A percentile compares a stretch with the other conserved stretches of the same genome.
These are phyloP conservation scores for Hylyphantes graminicola DNA, from an alignment of 1,140 invertebrate species.

Conservation along the genomic window DNA sequence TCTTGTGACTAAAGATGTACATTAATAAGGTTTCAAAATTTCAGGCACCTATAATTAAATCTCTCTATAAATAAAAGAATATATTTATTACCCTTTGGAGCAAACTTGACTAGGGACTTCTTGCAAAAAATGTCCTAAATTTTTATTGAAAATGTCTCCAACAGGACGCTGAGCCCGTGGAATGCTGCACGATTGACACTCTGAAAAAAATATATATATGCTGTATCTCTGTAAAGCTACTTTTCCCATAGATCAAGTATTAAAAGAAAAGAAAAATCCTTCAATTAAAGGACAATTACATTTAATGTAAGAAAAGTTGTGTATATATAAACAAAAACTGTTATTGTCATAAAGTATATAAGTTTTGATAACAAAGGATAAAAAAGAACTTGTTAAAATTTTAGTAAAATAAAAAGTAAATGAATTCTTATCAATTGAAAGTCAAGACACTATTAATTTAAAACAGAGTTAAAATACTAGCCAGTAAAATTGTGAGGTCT, in stretches of 20 bases:
- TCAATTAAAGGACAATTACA: too few relatives aligned
- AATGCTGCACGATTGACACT: slow-evolving; percentile 50
- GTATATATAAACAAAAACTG: neutral
- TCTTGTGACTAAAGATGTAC: neutral
- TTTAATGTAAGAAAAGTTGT: neutral
- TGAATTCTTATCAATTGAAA: too few relatives aligned
- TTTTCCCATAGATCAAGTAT: too few relatives aligned
- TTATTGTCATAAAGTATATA: neutral
- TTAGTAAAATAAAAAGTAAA: too few relatives aligned
- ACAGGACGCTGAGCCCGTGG: slow-evolving; percentile 18
- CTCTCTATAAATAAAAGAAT: neutral
- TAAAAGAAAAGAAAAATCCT: too few relatives aligned
- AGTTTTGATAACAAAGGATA: neutral
- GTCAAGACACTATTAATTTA: too few relatives aligned
- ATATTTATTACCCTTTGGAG: slow-evolving; percentile 53
- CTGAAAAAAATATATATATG: slow-evolving; percentile 17
- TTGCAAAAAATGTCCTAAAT: slow-evolving; percentile 56
- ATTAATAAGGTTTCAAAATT: neutral
- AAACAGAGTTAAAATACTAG: too few relatives aligned
- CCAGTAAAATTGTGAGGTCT: too few relatives aligned
- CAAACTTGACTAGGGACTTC: slow-evolving; percentile 48
- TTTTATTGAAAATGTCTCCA: slow-evolving; percentile 37
- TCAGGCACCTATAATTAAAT: neutral
- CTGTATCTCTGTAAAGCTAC: too few relatives aligned
- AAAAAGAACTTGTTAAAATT: too few relatives aligned